Conservation (phyloP, 2,888 invertebrate species). For the Nemurella pictetii region DNA sequence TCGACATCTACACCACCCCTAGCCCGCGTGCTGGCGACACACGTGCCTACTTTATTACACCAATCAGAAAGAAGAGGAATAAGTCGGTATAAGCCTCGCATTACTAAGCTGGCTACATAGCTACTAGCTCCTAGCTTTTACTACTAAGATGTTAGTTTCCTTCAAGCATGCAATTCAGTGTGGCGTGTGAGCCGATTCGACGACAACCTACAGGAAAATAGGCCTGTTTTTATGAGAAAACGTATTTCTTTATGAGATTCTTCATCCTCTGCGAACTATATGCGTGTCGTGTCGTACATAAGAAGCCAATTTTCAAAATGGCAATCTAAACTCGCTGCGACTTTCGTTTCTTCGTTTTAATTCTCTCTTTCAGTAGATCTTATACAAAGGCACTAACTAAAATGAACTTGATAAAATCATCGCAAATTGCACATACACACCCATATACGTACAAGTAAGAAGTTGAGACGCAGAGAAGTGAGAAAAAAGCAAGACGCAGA, state of each 20-base stretch:
- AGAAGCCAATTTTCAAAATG: background rate
- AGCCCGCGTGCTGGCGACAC: too few species aligned
- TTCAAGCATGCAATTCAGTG: background rate
- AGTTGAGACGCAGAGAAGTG: too few species aligned
- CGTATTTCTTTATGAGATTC: background rate
- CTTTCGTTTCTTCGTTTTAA: background rate
- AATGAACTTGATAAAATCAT: background rate
- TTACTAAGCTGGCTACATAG: background rate
- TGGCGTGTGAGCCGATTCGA: background rate
- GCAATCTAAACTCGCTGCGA: background rate
- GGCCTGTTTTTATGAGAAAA: background rate
- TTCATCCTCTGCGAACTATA: background rate
- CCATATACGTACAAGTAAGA: too few species aligned
- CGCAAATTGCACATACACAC: background rate
- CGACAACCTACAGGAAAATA: background rate
- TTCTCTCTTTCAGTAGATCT: background rate
- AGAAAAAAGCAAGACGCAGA: background rate
- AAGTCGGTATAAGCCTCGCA: background rate
- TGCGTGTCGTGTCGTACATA: background rate
- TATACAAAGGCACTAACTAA: background rate
- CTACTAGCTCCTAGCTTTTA: too few species aligned
- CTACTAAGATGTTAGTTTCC: background rate
- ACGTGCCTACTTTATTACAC: constrained; percentile 23
- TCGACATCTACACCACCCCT: too few species aligned
- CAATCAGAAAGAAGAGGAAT: constrained; percentile 20